Conservation (phyloP, 2,113 vertebrate genomes). For the Chlorodrepanis virens region DNA sequence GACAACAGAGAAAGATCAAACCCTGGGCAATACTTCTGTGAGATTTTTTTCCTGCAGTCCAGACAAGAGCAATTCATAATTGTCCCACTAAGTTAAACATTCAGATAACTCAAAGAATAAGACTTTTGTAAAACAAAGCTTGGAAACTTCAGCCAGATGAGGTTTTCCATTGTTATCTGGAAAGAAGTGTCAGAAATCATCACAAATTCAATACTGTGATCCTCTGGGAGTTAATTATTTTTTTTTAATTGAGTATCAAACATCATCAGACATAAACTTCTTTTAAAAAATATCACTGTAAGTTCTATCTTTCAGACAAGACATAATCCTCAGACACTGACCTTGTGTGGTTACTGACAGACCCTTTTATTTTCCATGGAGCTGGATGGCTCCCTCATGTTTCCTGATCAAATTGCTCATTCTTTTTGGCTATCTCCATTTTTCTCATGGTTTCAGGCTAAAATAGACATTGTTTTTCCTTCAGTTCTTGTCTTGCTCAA, state of each 20-base stretch:
- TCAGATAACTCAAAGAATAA: conserved; percentile 12
- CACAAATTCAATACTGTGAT: not conserved
- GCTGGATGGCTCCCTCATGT: not conserved
- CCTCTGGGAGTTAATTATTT: not conserved
- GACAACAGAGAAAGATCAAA: not conserved
- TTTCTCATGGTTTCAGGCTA: not conserved
- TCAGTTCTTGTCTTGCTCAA: not conserved
- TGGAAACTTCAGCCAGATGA: conserved; percentile 8
- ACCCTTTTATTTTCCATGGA: conserved; percentile 4
- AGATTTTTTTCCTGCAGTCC: not conserved
- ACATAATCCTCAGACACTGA: not conserved
- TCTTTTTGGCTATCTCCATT: conserved; percentile 5
- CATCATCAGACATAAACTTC: not conserved
- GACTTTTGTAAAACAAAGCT: conserved; percentile 6
- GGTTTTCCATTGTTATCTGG: conserved; percentile 13
- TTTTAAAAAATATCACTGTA: not conserved
- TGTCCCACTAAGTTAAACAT: conserved; percentile 46
- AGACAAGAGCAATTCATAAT: conserved; percentile 41
- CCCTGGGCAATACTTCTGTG: not conserved
- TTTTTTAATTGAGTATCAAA: not conserved
- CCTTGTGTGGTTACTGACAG: not conserved
- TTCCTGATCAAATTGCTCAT: conserved; percentile 18
- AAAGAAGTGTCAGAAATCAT: conserved; percentile 27
- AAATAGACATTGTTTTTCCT: not conserved
- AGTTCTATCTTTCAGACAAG: conserved; percentile 33